Base-by-base conservation (phyloP, 2,113 vertebrate genomes). In the Chamaea fasciata region DNA sequence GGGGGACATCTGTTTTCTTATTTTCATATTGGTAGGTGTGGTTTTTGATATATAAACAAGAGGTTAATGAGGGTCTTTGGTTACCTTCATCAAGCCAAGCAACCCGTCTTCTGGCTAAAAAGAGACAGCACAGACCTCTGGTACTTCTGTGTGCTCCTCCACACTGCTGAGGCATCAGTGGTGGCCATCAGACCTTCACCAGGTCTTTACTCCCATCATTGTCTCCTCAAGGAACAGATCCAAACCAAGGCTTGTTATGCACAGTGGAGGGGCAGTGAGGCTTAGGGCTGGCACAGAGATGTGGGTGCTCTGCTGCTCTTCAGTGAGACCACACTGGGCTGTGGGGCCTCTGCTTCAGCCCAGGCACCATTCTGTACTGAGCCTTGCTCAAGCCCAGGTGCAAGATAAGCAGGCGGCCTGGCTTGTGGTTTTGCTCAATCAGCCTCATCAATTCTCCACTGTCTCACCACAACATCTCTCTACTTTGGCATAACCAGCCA, bases 151-250 rank as follows among this genome's bases (percentile, higher is more conserved):
- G 6, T 14, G 16, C 26, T 71, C 11, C 24, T 47, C 41, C 27
- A 18, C 53, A 11, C 0, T 6, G 31, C 71, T 76, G 83, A 68
- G 63, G 21, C 53, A 86, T 37, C 53, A n/a, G 53, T 6, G 31
- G 23, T 7, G 28, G 15, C 53, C 13, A 1, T 6, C 19, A 5
- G 64, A 52, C 28, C 56, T 30, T n/a, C 0, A 0, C 41, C 49
- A 49, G n/a, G 11, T 31, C 49, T 64, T 49, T 41, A 18, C 15
- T 42, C 5, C 65, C 49, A 31, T 49, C 28, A 13, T 2, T 27
- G 31, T 31, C 30, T 63, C 57, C 65, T 55, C 49, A 56, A 71
- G 50, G 42, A 64, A 7, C 57, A 56, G 42, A 57, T 42, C 35
- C 31, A 19, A 31, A 42, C 22, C 42, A 50, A 31, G 67, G 31